phyloP scores from a whole-genome alignment of 2,888 invertebrate genomes.

The Cataglyphis cursor region DNA sequence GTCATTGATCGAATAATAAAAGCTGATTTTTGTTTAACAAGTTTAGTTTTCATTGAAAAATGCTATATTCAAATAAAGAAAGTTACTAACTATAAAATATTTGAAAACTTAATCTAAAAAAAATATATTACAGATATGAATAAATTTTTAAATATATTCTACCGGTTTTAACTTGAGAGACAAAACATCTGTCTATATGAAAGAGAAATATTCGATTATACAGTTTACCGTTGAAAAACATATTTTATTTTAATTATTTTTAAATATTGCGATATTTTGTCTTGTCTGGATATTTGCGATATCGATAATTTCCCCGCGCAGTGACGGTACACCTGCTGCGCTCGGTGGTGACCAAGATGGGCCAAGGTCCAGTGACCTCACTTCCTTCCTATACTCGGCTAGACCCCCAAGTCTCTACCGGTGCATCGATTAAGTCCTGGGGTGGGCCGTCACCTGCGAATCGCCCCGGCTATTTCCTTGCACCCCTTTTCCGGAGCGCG shows the following conservation, averaged over 20 bases:
- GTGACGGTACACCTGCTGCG: slow-evolving; percentile 71
- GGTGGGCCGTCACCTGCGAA: slow-evolving; percentile 79
- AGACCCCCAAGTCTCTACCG: slow-evolving; percentile 68
- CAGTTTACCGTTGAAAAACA: not conserved
- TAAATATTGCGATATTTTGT: not conserved
- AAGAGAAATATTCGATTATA: not conserved
- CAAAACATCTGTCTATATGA: not conserved
- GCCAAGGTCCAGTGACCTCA: slow-evolving; percentile 83
- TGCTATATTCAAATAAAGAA: not conserved
- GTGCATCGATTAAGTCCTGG: slow-evolving; percentile 69
- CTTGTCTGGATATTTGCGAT: slow-evolving; percentile 64
- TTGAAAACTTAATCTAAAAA: not conserved
- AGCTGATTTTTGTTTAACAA: not conserved
- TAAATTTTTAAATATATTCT: not conserved
- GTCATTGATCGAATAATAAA: slow-evolving; percentile 2
- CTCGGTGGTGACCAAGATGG: slow-evolving; percentile 73
- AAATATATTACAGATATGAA: not conserved
- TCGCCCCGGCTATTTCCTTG: slow-evolving; percentile 77
- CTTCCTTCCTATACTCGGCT: slow-evolving; percentile 79
- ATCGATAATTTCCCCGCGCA: slow-evolving; percentile 66
- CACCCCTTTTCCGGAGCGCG: slow-evolving; percentile 74
- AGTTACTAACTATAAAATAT: not conserved
- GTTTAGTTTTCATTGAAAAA: not conserved
- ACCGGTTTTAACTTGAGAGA: not conserved
- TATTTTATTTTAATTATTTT: not conserved